phyloP scores from a whole-genome alignment of 1,140 invertebrate genomes.

The Patella vulgata region DNA sequence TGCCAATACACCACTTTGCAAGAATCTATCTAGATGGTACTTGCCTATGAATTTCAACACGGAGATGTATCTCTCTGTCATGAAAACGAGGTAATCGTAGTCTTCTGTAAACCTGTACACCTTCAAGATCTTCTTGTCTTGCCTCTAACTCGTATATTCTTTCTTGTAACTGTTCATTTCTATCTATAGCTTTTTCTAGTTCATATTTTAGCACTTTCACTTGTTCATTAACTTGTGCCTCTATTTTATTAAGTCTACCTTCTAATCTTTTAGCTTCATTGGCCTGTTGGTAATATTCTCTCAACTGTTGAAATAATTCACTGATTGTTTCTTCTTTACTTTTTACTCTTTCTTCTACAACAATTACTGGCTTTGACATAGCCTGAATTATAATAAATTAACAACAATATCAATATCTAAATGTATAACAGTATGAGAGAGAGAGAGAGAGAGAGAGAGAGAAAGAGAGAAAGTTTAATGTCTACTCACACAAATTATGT shows the following conservation, averaged over 20 bases:
- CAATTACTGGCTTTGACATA: neutral
- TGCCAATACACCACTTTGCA: no score
- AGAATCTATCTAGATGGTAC: no score
- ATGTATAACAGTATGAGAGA: no score
- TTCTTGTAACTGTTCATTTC: constrained; percentile 2
- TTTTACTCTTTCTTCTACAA: neutral
- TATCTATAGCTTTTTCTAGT: neutral
- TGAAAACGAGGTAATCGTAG: neutral
- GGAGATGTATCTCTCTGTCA: neutral
- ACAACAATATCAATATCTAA: no score
- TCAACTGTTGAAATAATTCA: neutral
- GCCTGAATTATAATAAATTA: neutral
- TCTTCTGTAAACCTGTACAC: neutral
- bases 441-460: no score
- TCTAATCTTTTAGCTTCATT: neutral
- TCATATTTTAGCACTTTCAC: neutral
- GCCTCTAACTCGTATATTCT: neutral
- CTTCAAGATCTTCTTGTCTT: constrained; percentile 4
- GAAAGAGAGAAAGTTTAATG: no score
- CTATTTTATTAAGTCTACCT: neutral
- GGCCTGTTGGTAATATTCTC: neutral
- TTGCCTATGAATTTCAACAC: neutral
- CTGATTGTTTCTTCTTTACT: neutral
- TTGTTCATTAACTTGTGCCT: constrained; percentile 3
- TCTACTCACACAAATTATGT: no score